Percentiles rank a stretch among this genome's conserved stretches.
Evolutionary conservation across 2,797 vertebrate genomes (phyloP).

Genomic region (Onychomys arenicola): DNA sequence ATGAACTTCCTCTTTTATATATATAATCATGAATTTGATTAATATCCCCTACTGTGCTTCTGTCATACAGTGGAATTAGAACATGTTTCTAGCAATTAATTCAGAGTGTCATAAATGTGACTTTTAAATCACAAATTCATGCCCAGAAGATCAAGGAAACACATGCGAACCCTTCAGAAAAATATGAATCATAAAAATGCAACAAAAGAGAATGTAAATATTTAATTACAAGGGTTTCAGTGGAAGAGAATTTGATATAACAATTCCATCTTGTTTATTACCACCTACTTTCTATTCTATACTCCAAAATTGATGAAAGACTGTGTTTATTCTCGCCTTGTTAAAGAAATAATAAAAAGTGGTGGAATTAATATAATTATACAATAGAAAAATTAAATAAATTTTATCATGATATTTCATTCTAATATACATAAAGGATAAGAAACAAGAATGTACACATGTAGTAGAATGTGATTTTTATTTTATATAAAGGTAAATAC

Average conservation of each 20-base stretch:
- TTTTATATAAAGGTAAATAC: neutral
- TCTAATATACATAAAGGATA: constrained; percentile 75
- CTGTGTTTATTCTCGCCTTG: constrained; percentile 79
- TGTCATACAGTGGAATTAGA: constrained; percentile 83
- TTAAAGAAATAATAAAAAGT: constrained; percentile 76
- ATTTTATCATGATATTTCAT: constrained; percentile 72
- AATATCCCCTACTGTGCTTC: constrained; percentile 84
- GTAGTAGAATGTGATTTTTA: neutral
- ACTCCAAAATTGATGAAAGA: constrained; percentile 60
- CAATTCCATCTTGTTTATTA: constrained; percentile 76
- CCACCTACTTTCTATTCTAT: constrained; percentile 72
- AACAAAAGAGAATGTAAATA: constrained; percentile 81
- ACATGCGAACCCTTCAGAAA: constrained; percentile 66
- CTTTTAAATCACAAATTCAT: constrained; percentile 80
- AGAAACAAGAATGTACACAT: constrained; percentile 54
- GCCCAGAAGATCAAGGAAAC: constrained; percentile 75
- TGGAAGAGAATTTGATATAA: constrained; percentile 76
- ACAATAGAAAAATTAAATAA: constrained; percentile 77
- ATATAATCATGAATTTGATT: constrained; percentile 65
- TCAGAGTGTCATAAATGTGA: constrained; percentile 82
- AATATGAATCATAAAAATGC: constrained; percentile 78
- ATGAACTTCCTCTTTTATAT: constrained; percentile 22
- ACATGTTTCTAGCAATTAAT: constrained; percentile 83
- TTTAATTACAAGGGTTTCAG: constrained; percentile 81
- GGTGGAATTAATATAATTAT: constrained; percentile 48